phyloP scores from a whole-genome alignment of 2,888 invertebrate species.

The Troides oblongomaculatus region DNA sequence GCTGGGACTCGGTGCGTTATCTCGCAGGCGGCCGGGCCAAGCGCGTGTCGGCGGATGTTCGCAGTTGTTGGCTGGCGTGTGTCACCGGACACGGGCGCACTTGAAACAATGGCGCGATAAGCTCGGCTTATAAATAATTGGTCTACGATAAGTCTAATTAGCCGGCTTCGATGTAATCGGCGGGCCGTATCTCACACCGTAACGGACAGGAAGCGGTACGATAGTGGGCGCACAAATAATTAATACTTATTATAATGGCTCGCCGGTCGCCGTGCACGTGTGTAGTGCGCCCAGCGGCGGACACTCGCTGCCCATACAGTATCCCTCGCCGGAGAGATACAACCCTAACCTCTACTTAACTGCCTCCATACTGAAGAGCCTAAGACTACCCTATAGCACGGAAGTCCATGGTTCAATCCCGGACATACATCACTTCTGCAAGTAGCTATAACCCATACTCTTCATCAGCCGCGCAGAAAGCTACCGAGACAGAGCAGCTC shows the following conservation, averaged over 20 bases:
- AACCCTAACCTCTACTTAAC: too few species aligned
- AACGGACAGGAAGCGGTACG: conserved; percentile 51
- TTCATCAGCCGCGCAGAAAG: too few species aligned
- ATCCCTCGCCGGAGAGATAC: too few species aligned
- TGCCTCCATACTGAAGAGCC: too few species aligned
- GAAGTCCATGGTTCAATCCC: too few species aligned
- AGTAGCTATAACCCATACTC: too few species aligned
- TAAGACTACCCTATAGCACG: too few species aligned
- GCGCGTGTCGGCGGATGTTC: conserved; percentile 43
- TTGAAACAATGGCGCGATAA: conserved; percentile 72
- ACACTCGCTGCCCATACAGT: too few species aligned
- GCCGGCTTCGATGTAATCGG: conserved; percentile 60
- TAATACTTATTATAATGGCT: conserved; percentile 45
- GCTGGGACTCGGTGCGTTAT: not conserved
- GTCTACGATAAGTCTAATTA: conserved; percentile 75
- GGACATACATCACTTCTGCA: too few species aligned
- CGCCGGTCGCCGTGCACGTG: conserved; percentile 37
- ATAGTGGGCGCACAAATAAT: conserved; percentile 42
- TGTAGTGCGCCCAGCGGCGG: conserved; percentile 17
- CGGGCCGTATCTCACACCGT: conserved; percentile 54
- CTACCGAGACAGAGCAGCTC: too few species aligned
- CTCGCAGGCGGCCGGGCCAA: conserved; percentile 27
- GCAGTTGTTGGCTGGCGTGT: conserved; percentile 37
- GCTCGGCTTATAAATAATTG: conserved; percentile 72
- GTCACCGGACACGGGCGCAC: conserved; percentile 40